phyloP scores from a whole-genome alignment of 2,113 vertebrate genomes.

The Oryzias melastigma region DNA sequence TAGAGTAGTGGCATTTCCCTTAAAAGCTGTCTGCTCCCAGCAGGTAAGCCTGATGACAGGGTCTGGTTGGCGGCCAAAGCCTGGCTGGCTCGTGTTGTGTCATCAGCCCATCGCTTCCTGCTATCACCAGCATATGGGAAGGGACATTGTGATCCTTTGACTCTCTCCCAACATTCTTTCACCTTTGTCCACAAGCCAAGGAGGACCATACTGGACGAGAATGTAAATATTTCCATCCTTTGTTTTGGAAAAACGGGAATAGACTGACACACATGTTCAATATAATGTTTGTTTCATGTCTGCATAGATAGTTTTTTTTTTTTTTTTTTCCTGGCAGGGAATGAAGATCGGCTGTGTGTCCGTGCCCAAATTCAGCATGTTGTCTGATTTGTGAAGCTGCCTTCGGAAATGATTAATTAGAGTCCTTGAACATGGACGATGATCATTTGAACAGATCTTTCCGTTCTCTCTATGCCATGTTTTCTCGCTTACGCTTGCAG shows the following conservation, averaged over 20 bases:
- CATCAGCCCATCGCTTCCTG: constrained; percentile 71
- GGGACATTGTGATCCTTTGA: constrained; percentile 65
- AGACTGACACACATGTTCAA: neutral
- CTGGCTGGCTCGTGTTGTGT: constrained; percentile 63
- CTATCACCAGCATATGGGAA: constrained; percentile 70
- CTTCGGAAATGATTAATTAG: constrained; percentile 72
- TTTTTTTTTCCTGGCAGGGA: constrained; percentile 7
- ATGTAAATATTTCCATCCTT: constrained; percentile 40
- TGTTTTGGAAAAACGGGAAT: constrained; percentile 19
- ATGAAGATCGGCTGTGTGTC: constrained; percentile 7
- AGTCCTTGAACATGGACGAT: constrained; percentile 62
- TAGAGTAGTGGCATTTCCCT: constrained; percentile 10
- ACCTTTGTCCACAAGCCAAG: constrained; percentile 65
- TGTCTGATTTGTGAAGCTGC: constrained; percentile 51
- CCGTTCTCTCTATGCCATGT: constrained; percentile 57
- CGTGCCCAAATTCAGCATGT: constrained; percentile 44
- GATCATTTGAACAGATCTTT: constrained; percentile 67
- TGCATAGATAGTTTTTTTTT: neutral
- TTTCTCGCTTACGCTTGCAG: constrained; percentile 58
- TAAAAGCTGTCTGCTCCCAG: constrained; percentile 61
- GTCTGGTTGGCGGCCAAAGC: constrained; percentile 74
- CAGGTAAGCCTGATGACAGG: constrained; percentile 74
- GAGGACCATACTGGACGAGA: constrained; percentile 43
- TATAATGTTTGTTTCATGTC: constrained; percentile 3
- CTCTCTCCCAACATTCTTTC: constrained; percentile 65